Evolutionary conservation across 1,140 invertebrate genomes (phyloP).

Genomic region (Drosophila pruinosa): DNA sequence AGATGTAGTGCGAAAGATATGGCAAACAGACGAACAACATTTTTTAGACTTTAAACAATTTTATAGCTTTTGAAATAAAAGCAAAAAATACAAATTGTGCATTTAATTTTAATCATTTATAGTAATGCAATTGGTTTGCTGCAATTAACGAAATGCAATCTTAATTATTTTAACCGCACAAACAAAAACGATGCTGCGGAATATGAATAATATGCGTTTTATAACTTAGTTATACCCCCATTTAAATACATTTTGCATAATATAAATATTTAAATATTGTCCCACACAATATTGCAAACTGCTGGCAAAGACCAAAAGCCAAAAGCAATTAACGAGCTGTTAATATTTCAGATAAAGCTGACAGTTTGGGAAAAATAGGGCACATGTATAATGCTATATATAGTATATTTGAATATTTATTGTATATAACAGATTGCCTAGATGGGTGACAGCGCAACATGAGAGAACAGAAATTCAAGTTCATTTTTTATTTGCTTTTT

Average conservation of each 20-base stretch:
- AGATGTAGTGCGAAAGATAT: neutral
- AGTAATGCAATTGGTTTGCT: constrained; percentile 18
- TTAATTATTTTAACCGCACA: constrained; percentile 25
- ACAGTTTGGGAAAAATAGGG: constrained; percentile 7
- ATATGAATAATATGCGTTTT: constrained; percentile 24
- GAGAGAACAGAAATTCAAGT: constrained; percentile 62
- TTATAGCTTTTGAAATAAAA: constrained; percentile 9
- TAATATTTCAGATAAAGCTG: constrained; percentile 3
- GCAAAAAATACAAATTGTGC: constrained; percentile 1
- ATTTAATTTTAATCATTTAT: constrained; percentile 35
- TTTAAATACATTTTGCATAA: constrained; percentile 32
- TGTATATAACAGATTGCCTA: constrained; percentile 21
- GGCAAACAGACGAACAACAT: neutral
- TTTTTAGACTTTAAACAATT: constrained; percentile 16
- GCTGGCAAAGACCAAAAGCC: neutral
- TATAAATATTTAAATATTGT: neutral
- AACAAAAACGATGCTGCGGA: neutral
- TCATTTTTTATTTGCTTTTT: constrained; percentile 39
- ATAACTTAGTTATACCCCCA: constrained; percentile 35
- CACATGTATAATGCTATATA: neutral
- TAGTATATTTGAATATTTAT: neutral
- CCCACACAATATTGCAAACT: neutral
- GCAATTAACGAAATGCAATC: constrained; percentile 42
- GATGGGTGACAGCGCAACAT: constrained; percentile 1
- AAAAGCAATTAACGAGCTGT: constrained; percentile 18